Evolutionary conservation across 2,888 invertebrate genomes (phyloP).

Genomic region (Pristionchus mayeri): DNA sequence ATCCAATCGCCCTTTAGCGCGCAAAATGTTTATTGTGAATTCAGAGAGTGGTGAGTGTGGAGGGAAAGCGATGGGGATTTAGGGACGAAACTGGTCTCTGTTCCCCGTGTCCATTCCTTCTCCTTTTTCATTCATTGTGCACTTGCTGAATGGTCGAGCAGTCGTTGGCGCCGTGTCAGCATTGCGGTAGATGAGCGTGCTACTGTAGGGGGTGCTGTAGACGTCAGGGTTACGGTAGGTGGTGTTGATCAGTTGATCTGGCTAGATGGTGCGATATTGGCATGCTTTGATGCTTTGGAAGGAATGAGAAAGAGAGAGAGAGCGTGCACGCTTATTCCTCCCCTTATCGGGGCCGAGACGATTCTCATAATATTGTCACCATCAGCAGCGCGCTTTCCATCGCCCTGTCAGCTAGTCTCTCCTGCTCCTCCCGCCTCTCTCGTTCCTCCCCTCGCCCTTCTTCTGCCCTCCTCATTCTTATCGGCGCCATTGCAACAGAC

Average conservation of each 20-base stretch:
- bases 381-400: background rate
- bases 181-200: slow-evolving; percentile 25
- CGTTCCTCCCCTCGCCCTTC: background rate
- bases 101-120: slow-evolving; percentile 6
- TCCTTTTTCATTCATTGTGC: slow-evolving; percentile 21
- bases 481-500: slow-evolving; percentile 22
- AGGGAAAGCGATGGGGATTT: background rate
- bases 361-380: slow-evolving; percentile 30
- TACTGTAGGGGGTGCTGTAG: background rate
- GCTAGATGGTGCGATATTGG: background rate
- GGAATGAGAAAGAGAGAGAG: background rate
- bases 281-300: background rate
- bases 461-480: background rate
- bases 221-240: background rate
- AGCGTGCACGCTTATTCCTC: slow-evolving; percentile 34
- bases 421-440: background rate
- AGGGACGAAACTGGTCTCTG: slow-evolving; percentile 35
- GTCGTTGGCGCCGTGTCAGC: background rate
- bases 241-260: background rate
- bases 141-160: slow-evolving; percentile 23
- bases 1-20: slow-evolving; percentile 34
- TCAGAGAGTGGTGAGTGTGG: slow-evolving; percentile 22
- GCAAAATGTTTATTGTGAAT: slow-evolving; percentile 33
- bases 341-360: background rate
- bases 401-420: background rate